phyloP scores from a whole-genome alignment of 1,140 invertebrate species.

The Phthorimaea operculella region DNA sequence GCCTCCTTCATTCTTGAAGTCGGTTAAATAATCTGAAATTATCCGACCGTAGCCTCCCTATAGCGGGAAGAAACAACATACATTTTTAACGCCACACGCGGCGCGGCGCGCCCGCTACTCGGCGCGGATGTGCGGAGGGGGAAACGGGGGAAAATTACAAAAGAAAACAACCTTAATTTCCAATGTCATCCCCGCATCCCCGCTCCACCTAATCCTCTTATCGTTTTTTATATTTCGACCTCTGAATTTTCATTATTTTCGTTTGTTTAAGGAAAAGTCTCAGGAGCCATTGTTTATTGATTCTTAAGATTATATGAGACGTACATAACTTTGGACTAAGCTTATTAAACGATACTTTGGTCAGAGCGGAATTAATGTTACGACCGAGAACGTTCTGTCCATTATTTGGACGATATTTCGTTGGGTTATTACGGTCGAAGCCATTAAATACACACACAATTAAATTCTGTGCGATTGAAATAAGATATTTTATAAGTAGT shows the following conservation, averaged over 20 bases:
- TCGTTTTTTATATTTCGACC: slow-evolving; percentile 63
- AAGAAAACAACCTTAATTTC: slow-evolving; percentile 67
- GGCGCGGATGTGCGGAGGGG: slow-evolving; percentile 19
- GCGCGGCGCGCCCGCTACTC: slow-evolving; percentile 19
- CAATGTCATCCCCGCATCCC: slow-evolving; percentile 68
- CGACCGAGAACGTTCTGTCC: not conserved
- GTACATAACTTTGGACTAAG: slow-evolving; percentile 2
- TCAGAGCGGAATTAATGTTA: not conserved
- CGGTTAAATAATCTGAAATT: slow-evolving; percentile 14
- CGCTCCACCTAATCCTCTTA: slow-evolving; percentile 66
- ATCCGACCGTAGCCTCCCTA: slow-evolving; percentile 26
- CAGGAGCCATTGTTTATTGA: slow-evolving; percentile 31
- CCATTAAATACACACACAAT: no score
- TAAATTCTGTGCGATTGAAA: no score
- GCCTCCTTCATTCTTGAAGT: no score
- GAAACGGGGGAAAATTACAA: slow-evolving; percentile 60
- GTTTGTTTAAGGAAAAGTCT: slow-evolving; percentile 62
- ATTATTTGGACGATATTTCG: no score
- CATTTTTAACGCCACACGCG: slow-evolving; percentile 53
- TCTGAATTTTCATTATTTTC: slow-evolving; percentile 67
- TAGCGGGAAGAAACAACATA: slow-evolving; percentile 45
- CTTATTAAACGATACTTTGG: not conserved
- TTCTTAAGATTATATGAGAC: slow-evolving; percentile 24
- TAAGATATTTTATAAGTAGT: no score
- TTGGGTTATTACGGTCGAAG: no score